Percentiles rank a stretch among this genome's conserved stretches.
Evolutionary conservation across 92 coral and sea anemone genomes (phyloP).

Genomic region (Porites divaricata): DNA sequence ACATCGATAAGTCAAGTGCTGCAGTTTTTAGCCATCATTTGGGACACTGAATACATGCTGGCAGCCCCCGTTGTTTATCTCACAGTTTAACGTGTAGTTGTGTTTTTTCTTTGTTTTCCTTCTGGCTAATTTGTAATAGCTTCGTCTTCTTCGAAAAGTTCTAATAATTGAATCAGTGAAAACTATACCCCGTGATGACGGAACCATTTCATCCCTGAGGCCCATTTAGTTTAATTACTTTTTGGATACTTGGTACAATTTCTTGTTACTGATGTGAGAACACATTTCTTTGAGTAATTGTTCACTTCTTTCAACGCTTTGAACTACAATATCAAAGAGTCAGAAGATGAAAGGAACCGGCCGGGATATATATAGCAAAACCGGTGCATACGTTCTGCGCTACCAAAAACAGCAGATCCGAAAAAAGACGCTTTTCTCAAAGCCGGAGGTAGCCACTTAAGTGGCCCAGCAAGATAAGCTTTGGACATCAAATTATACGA

Average conservation of each 20-base stretch:
- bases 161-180: background rate
- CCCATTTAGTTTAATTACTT: background rate
- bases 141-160: background rate
- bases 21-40: background rate
- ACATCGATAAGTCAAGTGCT: conserved; percentile 14
- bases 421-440: conserved; percentile 1
- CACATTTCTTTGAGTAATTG: background rate
- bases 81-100: background rate
- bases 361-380: conserved; percentile 1
- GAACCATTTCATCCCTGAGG: background rate
- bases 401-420: background rate
- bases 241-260: conserved; percentile 7
- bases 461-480: conserved; percentile 14
- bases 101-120: background rate
- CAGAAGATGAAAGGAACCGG: background rate
- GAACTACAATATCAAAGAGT: background rate
- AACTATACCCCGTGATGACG: background rate
- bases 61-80: background rate
- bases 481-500: background rate
- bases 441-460: conserved; percentile 12
- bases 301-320: background rate
- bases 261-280: background rate
- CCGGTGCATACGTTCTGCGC: background rate
- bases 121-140: background rate
- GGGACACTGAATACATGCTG: no score